Conservation (phyloP, 1,140 invertebrate species). For the Chionoecetes opilio region DNA sequence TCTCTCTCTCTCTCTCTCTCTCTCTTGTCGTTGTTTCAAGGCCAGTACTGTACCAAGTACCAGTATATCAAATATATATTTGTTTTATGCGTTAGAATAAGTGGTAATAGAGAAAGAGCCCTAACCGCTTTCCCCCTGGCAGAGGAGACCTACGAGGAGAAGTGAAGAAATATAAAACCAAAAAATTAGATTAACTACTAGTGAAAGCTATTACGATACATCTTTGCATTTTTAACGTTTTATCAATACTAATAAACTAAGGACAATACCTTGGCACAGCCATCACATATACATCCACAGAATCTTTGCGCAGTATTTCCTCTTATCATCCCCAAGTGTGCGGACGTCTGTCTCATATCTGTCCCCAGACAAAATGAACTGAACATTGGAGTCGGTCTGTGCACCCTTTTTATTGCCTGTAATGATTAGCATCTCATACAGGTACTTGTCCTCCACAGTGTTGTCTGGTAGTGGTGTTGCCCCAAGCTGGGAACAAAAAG, state of each 20-base stretch:
- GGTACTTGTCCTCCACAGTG: constrained; percentile 84
- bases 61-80: too few species aligned
- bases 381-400: constrained; percentile 85
- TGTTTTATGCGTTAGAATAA: too few species aligned
- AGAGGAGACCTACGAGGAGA: too few species aligned
- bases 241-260: not conserved
- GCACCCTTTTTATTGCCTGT: constrained; percentile 85
- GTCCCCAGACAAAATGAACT: constrained; percentile 85
- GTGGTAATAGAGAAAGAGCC: too few species aligned
- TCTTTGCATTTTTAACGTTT: not conserved
- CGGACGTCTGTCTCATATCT: constrained; percentile 84
- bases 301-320: constrained; percentile 84
- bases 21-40: not conserved
- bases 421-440: constrained; percentile 86
- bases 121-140: too few species aligned
- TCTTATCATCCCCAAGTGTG: constrained; percentile 83
- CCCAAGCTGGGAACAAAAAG: constrained; percentile 83
- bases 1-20: not conserved
- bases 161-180: too few species aligned
- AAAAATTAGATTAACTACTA: not conserved
- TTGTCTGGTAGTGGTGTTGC: constrained; percentile 85
- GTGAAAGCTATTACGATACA: not conserved
- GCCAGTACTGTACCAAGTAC: too few species aligned
- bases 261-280: constrained; percentile 81
- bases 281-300: constrained; percentile 85